Conservation (phyloP, 2,113 vertebrate genomes). For the Thryonomys swinderianus region DNA sequence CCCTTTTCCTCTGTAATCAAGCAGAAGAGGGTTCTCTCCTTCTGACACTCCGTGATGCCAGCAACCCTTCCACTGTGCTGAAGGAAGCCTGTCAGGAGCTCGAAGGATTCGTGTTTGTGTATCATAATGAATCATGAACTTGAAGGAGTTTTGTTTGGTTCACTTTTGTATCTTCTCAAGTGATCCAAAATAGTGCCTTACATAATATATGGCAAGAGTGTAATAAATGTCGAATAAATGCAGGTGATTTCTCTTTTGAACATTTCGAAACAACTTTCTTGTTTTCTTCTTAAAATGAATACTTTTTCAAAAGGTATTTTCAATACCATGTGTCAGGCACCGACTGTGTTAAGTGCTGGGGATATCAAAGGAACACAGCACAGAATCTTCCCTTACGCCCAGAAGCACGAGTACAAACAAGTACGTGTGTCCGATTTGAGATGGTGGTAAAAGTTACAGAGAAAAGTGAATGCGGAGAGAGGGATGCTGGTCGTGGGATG, state of each 20-base stretch:
- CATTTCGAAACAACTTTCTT: slow-evolving; percentile 21
- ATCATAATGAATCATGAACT: neutral
- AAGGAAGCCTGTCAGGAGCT: neutral
- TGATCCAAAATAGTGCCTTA: neutral
- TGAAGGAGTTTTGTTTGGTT: slow-evolving; percentile 8
- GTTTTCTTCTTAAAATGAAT: neutral
- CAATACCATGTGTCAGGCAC: neutral
- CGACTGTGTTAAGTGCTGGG: neutral
- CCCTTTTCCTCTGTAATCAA: neutral
- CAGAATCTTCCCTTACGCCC: neutral
- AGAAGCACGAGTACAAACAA: neutral
- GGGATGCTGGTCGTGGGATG: neutral
- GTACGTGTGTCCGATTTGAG: neutral
- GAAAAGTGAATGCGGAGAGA: neutral
- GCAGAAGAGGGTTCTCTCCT: neutral
- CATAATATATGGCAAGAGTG: neutral
- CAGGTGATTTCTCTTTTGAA: neutral
- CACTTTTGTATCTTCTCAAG: slow-evolving; percentile 11
- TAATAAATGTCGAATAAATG: neutral
- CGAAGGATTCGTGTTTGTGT: neutral
- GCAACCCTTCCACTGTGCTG: neutral
- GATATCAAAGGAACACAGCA: neutral
- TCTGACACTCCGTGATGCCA: rapidly evolving
- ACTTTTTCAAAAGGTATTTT: slow-evolving; percentile 31
- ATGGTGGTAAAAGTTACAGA: neutral